Base-by-base conservation (phyloP, 1,140 invertebrate species). In the Galendromus occidentalis region DNA sequence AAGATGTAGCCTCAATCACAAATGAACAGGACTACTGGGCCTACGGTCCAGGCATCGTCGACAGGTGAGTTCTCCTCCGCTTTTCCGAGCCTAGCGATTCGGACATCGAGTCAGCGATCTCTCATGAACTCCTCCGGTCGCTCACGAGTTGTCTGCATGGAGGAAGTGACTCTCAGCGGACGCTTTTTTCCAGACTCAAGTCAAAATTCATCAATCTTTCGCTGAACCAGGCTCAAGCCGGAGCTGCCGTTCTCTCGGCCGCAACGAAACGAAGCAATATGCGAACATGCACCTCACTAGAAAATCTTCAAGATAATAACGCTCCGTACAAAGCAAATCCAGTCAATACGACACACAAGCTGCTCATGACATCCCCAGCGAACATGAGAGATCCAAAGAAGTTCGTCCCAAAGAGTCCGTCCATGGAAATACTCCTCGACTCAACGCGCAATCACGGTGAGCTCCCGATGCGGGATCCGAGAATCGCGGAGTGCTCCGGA, bases 121-220 rank as follows among this genome's bases (percentile, higher is more conserved):
- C n/a, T n/a, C n/a, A n/a, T n/a, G n/a, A n/a, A n/a, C n/a, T n/a
- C n/a, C n/a, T n/a, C n/a, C n/a, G n/a, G n/a, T n/a, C n/a, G n/a
- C n/a, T n/a, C n/a, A n/a, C n/a, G n/a, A n/a, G n/a, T n/a, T n/a
- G n/a, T n/a, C n/a, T n/a, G n/a, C n/a, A n/a, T n/a, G n/a, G n/a
- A n/a, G n/a, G n/a, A 39, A 39, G 4, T 9, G 33, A 9, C 9
- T 9, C 33, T 39, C 4, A 39, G 33, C 9, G 4, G 9, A 39
- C 33, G 33, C 4, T 39, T 14, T 47, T 4, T 28, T 47, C 1
- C 22, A 59, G 51, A 14, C 22, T 59, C 14, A 59, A 59, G 22
- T 59, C 51, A 59, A 59, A 59, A 33, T 59, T 59, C 51, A 59
- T 59, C 51, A 59, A 59, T 25, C 33, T 59, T 29, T 59, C 51